A percentile compares a stretch with the other conserved stretches of the same genome.
These are phyloP conservation scores for Sebastes trivittatus DNA, from an alignment of 2,797 vertebrate species.

Conservation along the genomic window DNA sequence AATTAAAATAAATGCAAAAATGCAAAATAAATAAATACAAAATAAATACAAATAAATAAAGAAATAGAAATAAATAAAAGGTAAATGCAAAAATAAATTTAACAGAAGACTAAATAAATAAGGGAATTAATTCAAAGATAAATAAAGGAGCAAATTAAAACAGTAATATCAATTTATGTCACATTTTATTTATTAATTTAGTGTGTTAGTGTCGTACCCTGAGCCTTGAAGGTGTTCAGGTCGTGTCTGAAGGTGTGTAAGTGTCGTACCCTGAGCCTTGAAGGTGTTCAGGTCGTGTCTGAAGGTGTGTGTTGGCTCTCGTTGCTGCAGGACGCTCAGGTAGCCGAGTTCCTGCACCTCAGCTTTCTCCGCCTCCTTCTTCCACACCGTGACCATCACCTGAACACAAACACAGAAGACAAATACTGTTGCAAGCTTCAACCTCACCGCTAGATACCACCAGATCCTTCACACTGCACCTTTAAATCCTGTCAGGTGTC, in stretches of 20 bases:
- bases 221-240: conserved; percentile 93
- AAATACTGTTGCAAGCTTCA: not conserved
- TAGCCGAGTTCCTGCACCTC: conserved; percentile 92
- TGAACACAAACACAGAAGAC: conserved; percentile 43
- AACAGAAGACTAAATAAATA: too few species aligned
- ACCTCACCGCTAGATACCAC: too few species aligned
- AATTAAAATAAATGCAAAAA: too few species aligned
- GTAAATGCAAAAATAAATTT: too few species aligned
- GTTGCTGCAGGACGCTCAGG: conserved; percentile 89
- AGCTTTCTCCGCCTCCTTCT: conserved; percentile 87
- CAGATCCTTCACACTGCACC: too few species aligned
- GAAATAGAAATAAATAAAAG: too few species aligned
- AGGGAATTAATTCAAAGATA: too few species aligned
- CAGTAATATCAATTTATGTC: too few species aligned
- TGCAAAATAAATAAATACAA: too few species aligned
- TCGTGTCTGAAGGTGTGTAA: conserved; percentile 82
- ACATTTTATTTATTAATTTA: too few species aligned
- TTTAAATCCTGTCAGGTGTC: not conserved
- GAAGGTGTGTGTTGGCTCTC: conserved; percentile 91
- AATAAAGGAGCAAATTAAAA: too few species aligned
- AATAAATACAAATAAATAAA: too few species aligned
- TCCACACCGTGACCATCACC: conserved; percentile 96
- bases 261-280: conserved; percentile 89
- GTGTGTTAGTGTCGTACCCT: conserved; percentile 77
- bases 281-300: conserved; percentile 92